Evolutionary conservation across 1,140 invertebrate species (phyloP), one percentile per base, ranked within the genome.

Genomic region (Leucophenga varia): DNA sequence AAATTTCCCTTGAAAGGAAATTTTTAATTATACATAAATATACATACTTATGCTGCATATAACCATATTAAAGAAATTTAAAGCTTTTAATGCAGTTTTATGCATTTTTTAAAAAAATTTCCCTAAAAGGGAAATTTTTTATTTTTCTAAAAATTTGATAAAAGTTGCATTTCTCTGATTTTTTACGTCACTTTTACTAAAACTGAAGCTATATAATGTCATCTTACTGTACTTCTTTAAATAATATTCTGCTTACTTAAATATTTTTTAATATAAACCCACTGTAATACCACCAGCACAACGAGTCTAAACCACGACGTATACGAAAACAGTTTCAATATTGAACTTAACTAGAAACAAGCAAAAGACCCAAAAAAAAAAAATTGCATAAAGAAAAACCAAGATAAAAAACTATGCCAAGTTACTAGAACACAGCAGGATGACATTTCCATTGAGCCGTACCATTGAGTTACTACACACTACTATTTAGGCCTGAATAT

Each of bases 371-470:
- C 47, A 55, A 61, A 65, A 67, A 59, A 67, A 38, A 35, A 35
- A 35, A 17, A 49, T n/a, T 59, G 63, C 64, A 67, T 63, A 51
- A 64, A 42, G 50, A 37, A 6, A 25, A 6, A 25, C 22, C 5
- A 49, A 41, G 57, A 46, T 40, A 41, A 48, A 48, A 37, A 52
- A 55, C 53, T n/a, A n/a, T n/a, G n/a, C 56, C 49, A 57, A 67
- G 63, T 68, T 68, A 67, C 63, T 67, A 59, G 63, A 67, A 67
- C 63, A 67, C 63, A 67, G 63, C 63, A 67, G 63, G 63, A 67
- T 67, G 63, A 67, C 63, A 67, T 63, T 68, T 67, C 61, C 63
- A 67, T 67, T 67, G 63, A 67, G 63, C 49, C 52, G 43, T 28
- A 28, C 59, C 59, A 59, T 55, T 64, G 60, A 63, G 60, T 50